Conservation (phyloP, 64 coral and sea anemone genomes). For the Catalaphyllia jardinei region DNA sequence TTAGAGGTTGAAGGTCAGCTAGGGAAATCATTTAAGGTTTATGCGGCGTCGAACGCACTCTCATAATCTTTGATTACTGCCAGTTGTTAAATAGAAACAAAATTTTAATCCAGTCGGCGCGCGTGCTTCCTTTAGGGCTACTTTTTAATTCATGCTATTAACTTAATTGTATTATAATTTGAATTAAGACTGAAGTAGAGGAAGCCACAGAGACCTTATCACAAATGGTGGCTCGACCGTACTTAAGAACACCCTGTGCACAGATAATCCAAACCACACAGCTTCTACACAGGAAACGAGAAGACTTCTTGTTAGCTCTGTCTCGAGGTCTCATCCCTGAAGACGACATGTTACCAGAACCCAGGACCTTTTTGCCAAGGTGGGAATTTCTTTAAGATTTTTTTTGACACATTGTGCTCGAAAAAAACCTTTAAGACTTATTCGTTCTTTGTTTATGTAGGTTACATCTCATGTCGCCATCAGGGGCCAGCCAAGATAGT, state of each 20-base stretch:
- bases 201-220: conserved; percentile 89
- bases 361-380: conserved; percentile 29
- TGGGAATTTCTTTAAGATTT: neutral
- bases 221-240: conserved; percentile 96
- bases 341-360: conserved; percentile 54
- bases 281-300: conserved; percentile 69
- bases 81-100: too few relatives aligned
- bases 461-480: neutral
- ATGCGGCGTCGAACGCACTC: too few relatives aligned
- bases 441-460: neutral
- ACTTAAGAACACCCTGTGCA: conserved; percentile 85
- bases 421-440: neutral
- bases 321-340: conserved; percentile 90
- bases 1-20: too few relatives aligned
- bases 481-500: conserved; percentile 1
- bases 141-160: neutral
- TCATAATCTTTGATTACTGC: too few relatives aligned
- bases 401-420: neutral
- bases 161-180: neutral
- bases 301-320: conserved; percentile 86
- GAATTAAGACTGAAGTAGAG: conserved; percentile 83
- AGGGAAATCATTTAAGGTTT: too few relatives aligned
- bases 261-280: conserved; percentile 83
- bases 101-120: too few relatives aligned
- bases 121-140: too few relatives aligned